Percentiles rank a stretch among this genome's conserved stretches.
phyloP scores from a whole-genome alignment of 1,140 invertebrate genomes.

The Alviniconcha marisindica region DNA sequence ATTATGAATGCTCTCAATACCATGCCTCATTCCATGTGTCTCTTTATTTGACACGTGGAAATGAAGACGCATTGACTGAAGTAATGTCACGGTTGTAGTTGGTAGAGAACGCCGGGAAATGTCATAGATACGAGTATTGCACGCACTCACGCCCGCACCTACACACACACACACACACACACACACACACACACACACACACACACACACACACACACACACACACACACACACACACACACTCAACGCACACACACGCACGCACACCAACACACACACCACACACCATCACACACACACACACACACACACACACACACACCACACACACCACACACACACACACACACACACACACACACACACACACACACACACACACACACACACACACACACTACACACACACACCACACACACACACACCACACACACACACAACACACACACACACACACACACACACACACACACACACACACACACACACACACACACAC shows the following conservation, averaged over 20 bases:
- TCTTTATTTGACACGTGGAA: too few relatives aligned
- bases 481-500: not conserved
- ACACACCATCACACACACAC: not conserved
- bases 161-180: conserved; percentile 14
- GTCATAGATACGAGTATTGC: too few relatives aligned
- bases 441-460: not conserved
- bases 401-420: too few relatives aligned
- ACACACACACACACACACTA: too few relatives aligned
- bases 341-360: too few relatives aligned
- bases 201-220: not conserved
- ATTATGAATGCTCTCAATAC: too few relatives aligned
- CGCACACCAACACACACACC: not conserved
- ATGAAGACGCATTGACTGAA: too few relatives aligned
- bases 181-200: not conserved
- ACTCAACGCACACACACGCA: not conserved
- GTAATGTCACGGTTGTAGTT: too few relatives aligned
- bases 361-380: too few relatives aligned
- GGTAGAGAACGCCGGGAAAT: too few relatives aligned
- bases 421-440: too few relatives aligned
- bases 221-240: not conserved
- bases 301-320: not conserved
- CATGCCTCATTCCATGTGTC: too few relatives aligned
- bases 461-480: not conserved
- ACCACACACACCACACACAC: not conserved
- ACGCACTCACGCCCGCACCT: not conserved